Evolutionary conservation across 2,888 invertebrate species (phyloP).

Genomic region (Lasiommata megera): DNA sequence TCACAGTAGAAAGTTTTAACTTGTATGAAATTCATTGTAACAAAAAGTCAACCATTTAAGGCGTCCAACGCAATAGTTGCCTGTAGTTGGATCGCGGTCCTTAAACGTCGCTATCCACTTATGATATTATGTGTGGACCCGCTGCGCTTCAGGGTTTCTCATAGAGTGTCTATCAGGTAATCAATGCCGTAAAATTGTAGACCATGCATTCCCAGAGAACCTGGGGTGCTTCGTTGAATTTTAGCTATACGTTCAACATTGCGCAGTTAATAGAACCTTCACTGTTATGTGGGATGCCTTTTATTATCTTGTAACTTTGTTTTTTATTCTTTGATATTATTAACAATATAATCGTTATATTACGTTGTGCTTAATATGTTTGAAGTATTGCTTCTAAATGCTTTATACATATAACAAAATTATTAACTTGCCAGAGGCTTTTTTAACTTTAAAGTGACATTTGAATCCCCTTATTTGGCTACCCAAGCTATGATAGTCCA

Average conservation of each 20-base stretch:
- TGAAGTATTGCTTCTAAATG: too few relatives aligned
- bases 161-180: conserved; percentile 47
- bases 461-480: too few relatives aligned
- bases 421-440: too few relatives aligned
- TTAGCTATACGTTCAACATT: conserved; percentile 25
- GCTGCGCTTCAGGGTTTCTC: conserved; percentile 59
- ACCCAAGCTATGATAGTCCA: too few relatives aligned
- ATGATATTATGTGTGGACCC: conserved; percentile 66
- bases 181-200: conserved; percentile 49
- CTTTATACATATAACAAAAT: too few relatives aligned
- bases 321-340: not conserved
- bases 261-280: conserved; percentile 18
- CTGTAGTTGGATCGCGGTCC: conserved; percentile 57
- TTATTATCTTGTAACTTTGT: not conserved
- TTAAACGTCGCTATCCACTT: conserved; percentile 68
- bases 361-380: too few relatives aligned
- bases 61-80: conserved; percentile 54
- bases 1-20: conserved; percentile 53
- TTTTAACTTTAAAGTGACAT: too few relatives aligned
- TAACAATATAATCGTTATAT: too few relatives aligned
- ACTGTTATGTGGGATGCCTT: conserved; percentile 17
- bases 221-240: conserved; percentile 31
- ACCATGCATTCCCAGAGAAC: conserved; percentile 32
- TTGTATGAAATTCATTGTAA: conserved; percentile 47
- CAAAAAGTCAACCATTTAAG: conserved; percentile 67